Conservation (phyloP, 2,888 invertebrate species). For the Salticus scenicus region DNA sequence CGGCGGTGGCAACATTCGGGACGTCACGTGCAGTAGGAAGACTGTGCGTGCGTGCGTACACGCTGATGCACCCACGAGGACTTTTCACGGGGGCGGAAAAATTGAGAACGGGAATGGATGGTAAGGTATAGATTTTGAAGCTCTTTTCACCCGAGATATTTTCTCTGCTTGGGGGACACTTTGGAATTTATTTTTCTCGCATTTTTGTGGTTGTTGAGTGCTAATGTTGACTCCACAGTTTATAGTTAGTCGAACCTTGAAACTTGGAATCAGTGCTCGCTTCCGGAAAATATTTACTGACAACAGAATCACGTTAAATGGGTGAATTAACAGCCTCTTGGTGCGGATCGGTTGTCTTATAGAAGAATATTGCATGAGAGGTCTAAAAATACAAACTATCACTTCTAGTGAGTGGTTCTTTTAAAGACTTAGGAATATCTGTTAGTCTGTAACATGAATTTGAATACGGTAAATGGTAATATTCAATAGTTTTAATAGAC, state of each 20-base stretch:
- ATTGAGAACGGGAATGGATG: not conserved
- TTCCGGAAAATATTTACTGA: constrained; percentile 12
- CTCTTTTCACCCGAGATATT: constrained; percentile 9
- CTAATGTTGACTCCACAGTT: not conserved
- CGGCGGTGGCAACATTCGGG: constrained; percentile 60
- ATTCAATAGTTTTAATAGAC: no score
- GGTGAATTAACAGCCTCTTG: not conserved
- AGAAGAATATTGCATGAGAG: not conserved
- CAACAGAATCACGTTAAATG: not conserved
- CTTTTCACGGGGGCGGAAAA: constrained; percentile 4
- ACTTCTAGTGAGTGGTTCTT: no score
- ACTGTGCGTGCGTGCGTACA: constrained; percentile 14
- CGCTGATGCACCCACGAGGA: constrained; percentile 38
- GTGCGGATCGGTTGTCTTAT: not conserved
- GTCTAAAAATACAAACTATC: no score
- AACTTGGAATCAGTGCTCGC: not conserved
- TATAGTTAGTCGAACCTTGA: constrained; percentile 5
- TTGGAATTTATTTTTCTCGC: constrained; percentile 51
- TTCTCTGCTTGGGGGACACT: constrained; percentile 44
- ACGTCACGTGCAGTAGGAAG: constrained; percentile 56
- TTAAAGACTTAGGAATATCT: no score
- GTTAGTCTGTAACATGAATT: no score
- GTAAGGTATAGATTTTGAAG: constrained; percentile 27
- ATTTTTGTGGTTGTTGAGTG: constrained; percentile 21
- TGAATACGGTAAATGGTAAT: no score